These are phyloP conservation scores for Micromussa lordhowensis DNA, from an alignment of 92 coral and sea anemone genomes.

Conservation along the genomic window DNA sequence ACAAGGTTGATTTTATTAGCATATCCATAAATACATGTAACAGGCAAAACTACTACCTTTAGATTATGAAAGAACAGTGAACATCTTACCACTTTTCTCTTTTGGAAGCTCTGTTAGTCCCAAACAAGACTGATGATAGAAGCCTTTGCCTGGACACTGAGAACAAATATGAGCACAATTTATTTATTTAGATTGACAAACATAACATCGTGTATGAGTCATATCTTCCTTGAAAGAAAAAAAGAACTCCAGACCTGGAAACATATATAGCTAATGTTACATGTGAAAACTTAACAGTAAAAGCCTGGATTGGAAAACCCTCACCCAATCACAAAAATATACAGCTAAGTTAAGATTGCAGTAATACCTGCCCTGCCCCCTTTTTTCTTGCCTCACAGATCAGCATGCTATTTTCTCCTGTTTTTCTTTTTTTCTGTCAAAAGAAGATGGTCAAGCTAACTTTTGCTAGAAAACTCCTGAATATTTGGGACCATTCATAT, in stretches of 20 bases:
- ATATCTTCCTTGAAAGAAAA: neutral
- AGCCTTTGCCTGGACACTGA: conserved; percentile 16
- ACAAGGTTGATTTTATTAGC: neutral
- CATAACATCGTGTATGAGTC: neutral
- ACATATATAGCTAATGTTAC: neutral
- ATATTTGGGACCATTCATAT: conserved; percentile 1
- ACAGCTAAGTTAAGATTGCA: neutral
- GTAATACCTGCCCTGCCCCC: conserved; percentile 2
- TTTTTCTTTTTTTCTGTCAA: neutral
- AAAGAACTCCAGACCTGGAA: neutral
- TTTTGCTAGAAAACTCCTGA: neutral
- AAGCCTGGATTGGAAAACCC: neutral
- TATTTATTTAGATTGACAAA: neutral
- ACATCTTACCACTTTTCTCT: neutral
- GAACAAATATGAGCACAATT: neutral
- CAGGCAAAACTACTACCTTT: neutral
- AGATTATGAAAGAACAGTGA: neutral
- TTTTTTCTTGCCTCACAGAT: conserved; percentile 2
- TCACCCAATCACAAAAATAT: conserved; percentile 16
- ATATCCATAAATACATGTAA: neutral
- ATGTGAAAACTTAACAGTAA: too few species aligned
- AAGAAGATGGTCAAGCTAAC: neutral
- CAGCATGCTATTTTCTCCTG: neutral
- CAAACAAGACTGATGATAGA: conserved; percentile 2
- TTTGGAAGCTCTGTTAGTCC: conserved; percentile 8